Base-by-base conservation (phyloP, 2,113 vertebrate genomes). In the Guaruba guarouba region DNA sequence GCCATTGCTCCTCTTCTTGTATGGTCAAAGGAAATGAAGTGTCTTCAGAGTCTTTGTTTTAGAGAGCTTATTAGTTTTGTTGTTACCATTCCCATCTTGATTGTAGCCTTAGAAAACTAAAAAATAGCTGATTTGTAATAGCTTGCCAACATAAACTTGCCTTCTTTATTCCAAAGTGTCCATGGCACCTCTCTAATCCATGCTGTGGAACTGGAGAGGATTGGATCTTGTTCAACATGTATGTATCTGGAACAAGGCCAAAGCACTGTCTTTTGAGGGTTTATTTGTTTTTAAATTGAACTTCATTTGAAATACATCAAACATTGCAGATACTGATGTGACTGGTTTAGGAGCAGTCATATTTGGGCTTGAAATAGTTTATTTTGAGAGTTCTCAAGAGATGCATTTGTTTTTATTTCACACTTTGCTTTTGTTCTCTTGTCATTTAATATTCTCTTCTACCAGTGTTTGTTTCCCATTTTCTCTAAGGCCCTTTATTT, bases 361-460 rank as follows among this genome's bases (percentile, higher is more conserved):
- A 81, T 64, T 93, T 89, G 79, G 91, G 85, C 90, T 97, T 2
- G 24, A 76, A 96, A 77, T 82, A 66, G 78, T 27, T 95, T 86
- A 39, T 92, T 95, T 91, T 79, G 63, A 80, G 68, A 86, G 43
- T 89, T 96, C 91, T 96, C 93, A 93, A 88, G 95, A 92, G 63
- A 90, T n/a, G 41, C 13, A 19, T 82, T 95, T 96, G 84, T 88
- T 97, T 96, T 96, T 64, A 44, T 95, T 96, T 95, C 89, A 66
- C 86, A 91, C 96, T 93, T 94, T 95, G 88, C 95, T 95, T 97
- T 95, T 94, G 92, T 96, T 96, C 96, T 81, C 86, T 82, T 70
- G 77, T 93, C 86, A 95, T 92, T 87, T 91, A 92, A 93, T 94
- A 91, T 77, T 90, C 89, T 90, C 70, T 74, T 85, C 82, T 88